Base-by-base conservation (phyloP, 2,113 vertebrate species). In the Pachyramphus minor region DNA sequence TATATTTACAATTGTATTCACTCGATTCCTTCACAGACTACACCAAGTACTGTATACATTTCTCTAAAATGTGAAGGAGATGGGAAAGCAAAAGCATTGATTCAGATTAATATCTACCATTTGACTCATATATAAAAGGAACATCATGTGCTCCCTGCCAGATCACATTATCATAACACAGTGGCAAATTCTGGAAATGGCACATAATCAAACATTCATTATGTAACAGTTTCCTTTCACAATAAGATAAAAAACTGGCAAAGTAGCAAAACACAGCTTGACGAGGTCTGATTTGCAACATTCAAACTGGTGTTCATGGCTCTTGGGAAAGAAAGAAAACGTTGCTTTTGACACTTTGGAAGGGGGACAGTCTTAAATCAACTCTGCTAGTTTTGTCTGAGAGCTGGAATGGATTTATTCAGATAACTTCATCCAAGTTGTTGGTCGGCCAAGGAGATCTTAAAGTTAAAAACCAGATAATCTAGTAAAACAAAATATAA, bases 401-500 rank as follows among this genome's bases (percentile, higher is more conserved):
- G 50, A 79, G 30, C 59, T 91, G 80, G 75, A 64, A 64, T 53
- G 24, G 56, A 78, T 85, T 96, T 93, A 87, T 23, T 58, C 55
- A 59, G 58, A 84, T 75, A 93, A 93, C 17, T 92, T 90, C 37
- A 96, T 81, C 44, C 85, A 86, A 93, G 49, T 80, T 91, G 37
- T 68, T 89, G 58, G 50, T 80, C 82, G 24, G 52, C 55, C 90
- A 94, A 92, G 31, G 42, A 94, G 62, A 95, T 84, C 78, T 85
- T 91, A 95, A 94, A 94, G 59, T 87, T 94, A 74, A 95, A 97
- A 97, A 96, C 64, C 94, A 96, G 94, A 95, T 92, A 91, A 93
- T 90, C 81, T 90, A 96, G 84, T 96, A 96, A 97, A 96, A 96
- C 79, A 96, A 97, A 97, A 97, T 86, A 90, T 93, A 96, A 97